Conservation (phyloP, 2,797 vertebrate species). For the Champsocephalus esox region DNA sequence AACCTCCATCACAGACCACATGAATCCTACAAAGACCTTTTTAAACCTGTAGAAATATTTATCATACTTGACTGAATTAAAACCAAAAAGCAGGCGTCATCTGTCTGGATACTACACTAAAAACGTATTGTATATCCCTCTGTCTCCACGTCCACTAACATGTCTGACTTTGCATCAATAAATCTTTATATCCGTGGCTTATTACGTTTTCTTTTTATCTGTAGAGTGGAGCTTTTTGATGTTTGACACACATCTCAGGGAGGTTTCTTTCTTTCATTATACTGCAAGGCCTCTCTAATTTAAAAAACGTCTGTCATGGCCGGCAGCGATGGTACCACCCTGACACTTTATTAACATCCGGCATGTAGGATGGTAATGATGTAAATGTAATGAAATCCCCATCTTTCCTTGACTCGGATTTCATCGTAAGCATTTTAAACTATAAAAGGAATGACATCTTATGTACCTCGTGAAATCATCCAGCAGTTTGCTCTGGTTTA, state of each 20-base stretch:
- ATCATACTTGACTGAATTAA: slow-evolving; percentile 55
- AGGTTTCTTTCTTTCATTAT: slow-evolving; percentile 61
- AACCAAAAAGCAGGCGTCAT: slow-evolving; percentile 41
- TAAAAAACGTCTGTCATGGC: slow-evolving; percentile 68
- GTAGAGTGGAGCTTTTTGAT: slow-evolving; percentile 67
- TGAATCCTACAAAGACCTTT: slow-evolving; percentile 42
- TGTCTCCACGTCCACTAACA: slow-evolving; percentile 55
- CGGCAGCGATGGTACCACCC: slow-evolving; percentile 27
- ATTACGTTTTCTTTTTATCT: slow-evolving; percentile 65
- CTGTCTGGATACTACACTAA: slow-evolving; percentile 61
- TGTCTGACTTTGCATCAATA: slow-evolving; percentile 63
- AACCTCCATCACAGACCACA: slow-evolving; percentile 49
- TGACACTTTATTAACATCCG: slow-evolving; percentile 54
- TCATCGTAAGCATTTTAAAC: slow-evolving; percentile 33
- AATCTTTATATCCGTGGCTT: slow-evolving; percentile 70
- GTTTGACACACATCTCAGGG: slow-evolving; percentile 66
- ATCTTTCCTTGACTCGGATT: slow-evolving; percentile 30
- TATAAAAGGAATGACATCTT: slow-evolving; percentile 22
- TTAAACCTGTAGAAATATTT: slow-evolving; percentile 60
- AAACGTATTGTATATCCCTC: slow-evolving; percentile 59
- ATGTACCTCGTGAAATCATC: slow-evolving; percentile 18
- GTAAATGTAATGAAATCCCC: slow-evolving; percentile 44
- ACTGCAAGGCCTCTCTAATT: slow-evolving; percentile 58
- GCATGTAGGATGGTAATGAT: slow-evolving; percentile 32
- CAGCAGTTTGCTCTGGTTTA: slow-evolving; percentile 36